These are phyloP conservation scores for Crypturellus tataupa DNA, from an alignment of 2,797 vertebrate genomes.

Conservation along the genomic window DNA sequence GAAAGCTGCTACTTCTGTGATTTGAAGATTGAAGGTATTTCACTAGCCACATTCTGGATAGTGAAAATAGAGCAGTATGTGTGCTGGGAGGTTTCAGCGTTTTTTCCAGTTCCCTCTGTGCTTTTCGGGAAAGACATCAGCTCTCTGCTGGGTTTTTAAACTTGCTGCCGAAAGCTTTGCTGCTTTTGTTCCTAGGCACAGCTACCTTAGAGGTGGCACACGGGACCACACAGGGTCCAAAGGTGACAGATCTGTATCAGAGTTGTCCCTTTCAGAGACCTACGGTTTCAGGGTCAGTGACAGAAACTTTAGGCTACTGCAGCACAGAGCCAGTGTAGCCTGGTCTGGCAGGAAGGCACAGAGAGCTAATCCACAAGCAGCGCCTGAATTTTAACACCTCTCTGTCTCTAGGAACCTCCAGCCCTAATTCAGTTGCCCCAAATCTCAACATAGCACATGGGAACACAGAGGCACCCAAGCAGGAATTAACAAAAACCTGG, in stretches of 20 bases:
- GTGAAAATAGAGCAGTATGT: not conserved
- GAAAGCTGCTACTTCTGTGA: not conserved
- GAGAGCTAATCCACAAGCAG: not conserved
- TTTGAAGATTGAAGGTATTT: not conserved
- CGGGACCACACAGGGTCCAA: too few species aligned
- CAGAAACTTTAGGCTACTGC: not conserved
- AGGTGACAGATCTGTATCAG: not conserved
- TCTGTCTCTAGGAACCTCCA: not conserved
- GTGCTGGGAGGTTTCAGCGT: accelerated
- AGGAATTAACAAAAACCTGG: not conserved
- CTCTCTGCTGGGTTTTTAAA: not conserved
- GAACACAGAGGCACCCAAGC: not conserved
- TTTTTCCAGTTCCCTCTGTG: accelerated
- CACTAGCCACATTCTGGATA: not conserved
- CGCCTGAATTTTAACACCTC: not conserved
- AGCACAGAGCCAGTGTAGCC: not conserved
- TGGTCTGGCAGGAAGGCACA: accelerated
- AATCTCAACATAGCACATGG: accelerated
- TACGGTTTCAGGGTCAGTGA: not conserved
- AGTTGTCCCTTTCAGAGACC: not conserved
- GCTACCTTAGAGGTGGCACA: not conserved
- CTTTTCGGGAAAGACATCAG: not conserved
- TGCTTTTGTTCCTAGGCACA: not conserved
- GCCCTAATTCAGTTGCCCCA: not conserved
- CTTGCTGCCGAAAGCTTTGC: not conserved